Percentiles rank a stretch among this genome's conserved stretches.
Evolutionary conservation across 2,113 vertebrate genomes (phyloP).

Genomic region (Ceyx margarethae): DNA sequence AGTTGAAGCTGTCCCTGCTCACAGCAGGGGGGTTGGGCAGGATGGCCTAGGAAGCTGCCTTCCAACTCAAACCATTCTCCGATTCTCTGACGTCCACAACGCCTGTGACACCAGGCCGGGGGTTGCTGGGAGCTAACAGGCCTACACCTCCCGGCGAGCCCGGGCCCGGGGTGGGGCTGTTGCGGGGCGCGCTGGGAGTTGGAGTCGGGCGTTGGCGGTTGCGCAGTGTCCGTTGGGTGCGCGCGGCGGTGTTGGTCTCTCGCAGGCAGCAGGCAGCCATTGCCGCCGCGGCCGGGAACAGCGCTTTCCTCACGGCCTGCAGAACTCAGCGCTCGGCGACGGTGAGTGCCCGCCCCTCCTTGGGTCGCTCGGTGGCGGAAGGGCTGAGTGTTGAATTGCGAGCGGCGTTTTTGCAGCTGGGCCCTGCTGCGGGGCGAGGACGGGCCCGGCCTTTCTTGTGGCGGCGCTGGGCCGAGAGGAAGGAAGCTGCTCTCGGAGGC

Average conservation of each 20-base stretch:
- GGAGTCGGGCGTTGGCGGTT: not conserved
- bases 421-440: not conserved
- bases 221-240: not conserved
- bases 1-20: not conserved
- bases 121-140: no score
- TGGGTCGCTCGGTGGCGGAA: not conserved
- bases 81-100: no score
- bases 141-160: not conserved
- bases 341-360: not conserved
- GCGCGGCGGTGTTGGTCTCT: not conserved
- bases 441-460: not conserved
- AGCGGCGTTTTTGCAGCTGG: not conserved
- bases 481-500: not conserved
- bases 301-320: not conserved
- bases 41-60: no score
- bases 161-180: not conserved
- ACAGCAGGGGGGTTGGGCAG: no score
- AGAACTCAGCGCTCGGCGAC: not conserved
- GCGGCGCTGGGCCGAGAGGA: not conserved
- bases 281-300: conserved; percentile 8
- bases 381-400: not conserved
- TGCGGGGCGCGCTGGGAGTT: not conserved
- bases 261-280: conserved; percentile 12
- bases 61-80: no score
- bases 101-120: no score